Conservation (phyloP, 2,797 vertebrate species). For the Sebastes flavidus region DNA sequence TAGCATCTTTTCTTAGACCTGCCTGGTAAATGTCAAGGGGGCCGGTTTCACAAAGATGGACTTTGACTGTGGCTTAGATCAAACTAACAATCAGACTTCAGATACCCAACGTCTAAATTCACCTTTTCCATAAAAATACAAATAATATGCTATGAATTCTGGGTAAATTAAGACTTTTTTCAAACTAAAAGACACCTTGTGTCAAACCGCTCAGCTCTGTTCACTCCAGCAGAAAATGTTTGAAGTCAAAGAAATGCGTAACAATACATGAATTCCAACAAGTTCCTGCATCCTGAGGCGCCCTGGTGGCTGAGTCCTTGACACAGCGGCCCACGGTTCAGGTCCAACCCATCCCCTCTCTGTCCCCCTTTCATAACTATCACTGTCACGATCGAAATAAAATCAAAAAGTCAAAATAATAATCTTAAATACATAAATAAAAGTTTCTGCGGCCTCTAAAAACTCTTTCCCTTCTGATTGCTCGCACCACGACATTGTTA, state of each 20-base stretch:
- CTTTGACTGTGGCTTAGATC: not conserved
- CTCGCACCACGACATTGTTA: not conserved
- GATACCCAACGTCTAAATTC: not conserved
- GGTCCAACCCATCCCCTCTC: too few species aligned
- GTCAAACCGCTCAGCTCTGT: not conserved
- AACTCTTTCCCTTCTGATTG: not conserved
- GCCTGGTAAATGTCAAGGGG: not conserved
- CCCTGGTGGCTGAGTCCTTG: too few species aligned
- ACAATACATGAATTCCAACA: too few species aligned
- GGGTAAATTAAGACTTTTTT: not conserved
- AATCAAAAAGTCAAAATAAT: too few species aligned
- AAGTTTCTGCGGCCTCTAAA: not conserved
- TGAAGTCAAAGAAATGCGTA: too few species aligned
- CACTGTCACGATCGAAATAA: too few species aligned
- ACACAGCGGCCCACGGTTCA: too few species aligned
- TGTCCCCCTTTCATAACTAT: too few species aligned
- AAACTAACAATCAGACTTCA: not conserved
- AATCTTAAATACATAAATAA: too few species aligned
- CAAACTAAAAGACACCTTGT: not conserved
- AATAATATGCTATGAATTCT: not conserved
- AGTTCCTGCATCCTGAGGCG: too few species aligned
- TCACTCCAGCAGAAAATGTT: not conserved
- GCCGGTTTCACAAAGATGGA: not conserved
- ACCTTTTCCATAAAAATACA: not conserved
- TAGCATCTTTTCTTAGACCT: not conserved